These are phyloP conservation scores for Beaufortia kweichowensis DNA, from an alignment of 2,113 vertebrate genomes.

Conservation along the genomic window DNA sequence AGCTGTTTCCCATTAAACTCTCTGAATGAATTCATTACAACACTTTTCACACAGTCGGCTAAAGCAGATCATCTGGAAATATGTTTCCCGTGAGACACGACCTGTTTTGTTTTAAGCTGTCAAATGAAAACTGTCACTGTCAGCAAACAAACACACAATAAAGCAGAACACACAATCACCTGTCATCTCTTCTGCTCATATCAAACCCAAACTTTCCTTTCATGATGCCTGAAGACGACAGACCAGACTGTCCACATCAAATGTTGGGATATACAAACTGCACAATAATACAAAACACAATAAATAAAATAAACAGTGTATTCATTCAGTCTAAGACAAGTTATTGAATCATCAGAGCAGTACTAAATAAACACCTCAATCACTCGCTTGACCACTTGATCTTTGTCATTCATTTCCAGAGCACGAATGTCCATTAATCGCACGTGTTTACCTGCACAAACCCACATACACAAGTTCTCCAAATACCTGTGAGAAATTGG, in stretches of 20 bases:
- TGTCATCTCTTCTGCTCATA: conserved; percentile 32
- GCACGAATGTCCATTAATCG: background rate
- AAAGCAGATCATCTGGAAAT: conserved; percentile 43
- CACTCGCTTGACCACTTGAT: background rate
- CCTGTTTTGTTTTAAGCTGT: conserved; percentile 65
- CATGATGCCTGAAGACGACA: conserved; percentile 11
- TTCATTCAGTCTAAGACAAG: too few species aligned
- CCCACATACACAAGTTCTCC: background rate
- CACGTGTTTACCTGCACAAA: conserved; percentile 13
- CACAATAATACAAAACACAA: too few species aligned
- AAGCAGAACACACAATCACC: conserved; percentile 36
- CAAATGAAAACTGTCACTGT: conserved; percentile 67
- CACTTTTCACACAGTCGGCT: conserved; percentile 34
- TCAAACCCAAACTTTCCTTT: conserved; percentile 10
- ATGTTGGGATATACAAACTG: too few species aligned
- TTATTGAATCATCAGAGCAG: too few species aligned
- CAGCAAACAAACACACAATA: conserved; percentile 65
- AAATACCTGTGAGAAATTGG: conserved; percentile 27
- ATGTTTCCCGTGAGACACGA: conserved; percentile 63
- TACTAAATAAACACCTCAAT: too few species aligned
- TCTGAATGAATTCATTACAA: conserved; percentile 21
- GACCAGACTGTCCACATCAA: background rate
- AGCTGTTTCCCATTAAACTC: conserved; percentile 6
- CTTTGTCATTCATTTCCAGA: background rate
- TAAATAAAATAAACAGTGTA: too few species aligned